These are phyloP conservation scores for Trachemys scripta DNA, from an alignment of 2,113 vertebrate genomes.

Conservation along the genomic window DNA sequence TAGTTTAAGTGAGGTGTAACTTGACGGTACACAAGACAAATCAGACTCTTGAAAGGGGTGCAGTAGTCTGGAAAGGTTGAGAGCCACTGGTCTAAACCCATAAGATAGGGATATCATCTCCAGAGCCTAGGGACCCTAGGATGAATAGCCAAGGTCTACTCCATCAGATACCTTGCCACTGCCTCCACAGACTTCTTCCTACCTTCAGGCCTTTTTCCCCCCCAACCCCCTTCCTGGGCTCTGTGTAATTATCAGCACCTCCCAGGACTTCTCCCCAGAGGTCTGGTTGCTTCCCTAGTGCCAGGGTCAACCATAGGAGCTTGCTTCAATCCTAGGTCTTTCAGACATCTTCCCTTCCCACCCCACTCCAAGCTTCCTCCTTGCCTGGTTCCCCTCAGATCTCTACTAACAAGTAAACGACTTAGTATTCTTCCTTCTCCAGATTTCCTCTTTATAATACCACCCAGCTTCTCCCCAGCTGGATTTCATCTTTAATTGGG, in stretches of 20 bases:
- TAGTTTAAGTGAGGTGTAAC: no score
- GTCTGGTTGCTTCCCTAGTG: neutral
- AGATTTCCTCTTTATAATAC: neutral
- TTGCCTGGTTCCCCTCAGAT: neutral
- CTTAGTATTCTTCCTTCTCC: neutral
- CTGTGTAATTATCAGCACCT: neutral
- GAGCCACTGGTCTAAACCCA: neutral
- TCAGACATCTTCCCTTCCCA: neutral
- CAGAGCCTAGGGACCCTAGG: neutral
- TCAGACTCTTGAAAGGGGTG: no score
- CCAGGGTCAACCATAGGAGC: neutral
- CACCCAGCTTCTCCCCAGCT: neutral
- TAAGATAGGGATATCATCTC: neutral
- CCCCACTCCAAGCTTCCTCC: neutral
- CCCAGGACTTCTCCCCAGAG: neutral
- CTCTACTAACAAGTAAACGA: neutral
- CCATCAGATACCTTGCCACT: neutral
- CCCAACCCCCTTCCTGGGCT: neutral
- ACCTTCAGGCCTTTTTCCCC: neutral
- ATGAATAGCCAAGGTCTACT: neutral
- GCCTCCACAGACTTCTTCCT: neutral
- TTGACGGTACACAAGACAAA: no score
- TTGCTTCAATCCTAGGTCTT: neutral
- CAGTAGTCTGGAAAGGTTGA: no score
- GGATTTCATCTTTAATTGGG: neutral